Evolutionary conservation across 37 sponge, comb jelly and placozoan genomes (phyloP).

Genomic region (Haliclona indistincta): DNA sequence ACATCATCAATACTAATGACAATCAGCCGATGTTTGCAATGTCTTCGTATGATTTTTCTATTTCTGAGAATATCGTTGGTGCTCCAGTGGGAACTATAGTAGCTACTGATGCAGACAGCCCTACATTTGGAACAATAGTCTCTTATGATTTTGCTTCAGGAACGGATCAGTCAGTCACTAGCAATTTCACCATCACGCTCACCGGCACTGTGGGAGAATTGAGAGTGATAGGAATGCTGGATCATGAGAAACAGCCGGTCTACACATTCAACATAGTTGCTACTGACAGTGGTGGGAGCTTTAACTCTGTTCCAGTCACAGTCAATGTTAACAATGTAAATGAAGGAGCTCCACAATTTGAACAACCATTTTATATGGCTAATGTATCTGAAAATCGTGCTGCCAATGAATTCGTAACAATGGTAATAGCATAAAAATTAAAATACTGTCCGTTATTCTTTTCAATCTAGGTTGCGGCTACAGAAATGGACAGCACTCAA

Average conservation of each 20-base stretch:
- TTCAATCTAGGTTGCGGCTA: slow-evolving; percentile 31
- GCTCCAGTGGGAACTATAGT: slow-evolving; percentile 36
- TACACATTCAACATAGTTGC: slow-evolving; percentile 3
- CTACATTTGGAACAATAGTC: slow-evolving; percentile 26
- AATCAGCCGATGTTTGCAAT: slow-evolving; percentile 30
- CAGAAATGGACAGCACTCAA: slow-evolving; percentile 14
- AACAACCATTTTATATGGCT: slow-evolving; percentile 8
- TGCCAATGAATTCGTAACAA: background rate
- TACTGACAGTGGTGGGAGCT: slow-evolving; percentile 26
- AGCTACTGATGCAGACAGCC: slow-evolving; percentile 52
- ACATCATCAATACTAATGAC: slow-evolving; percentile 33
- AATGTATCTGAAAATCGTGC: slow-evolving; percentile 14
- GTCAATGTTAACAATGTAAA: slow-evolving; percentile 37
- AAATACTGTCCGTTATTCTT: background rate
- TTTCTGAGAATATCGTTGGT: slow-evolving; percentile 30
- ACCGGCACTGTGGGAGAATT: background rate
- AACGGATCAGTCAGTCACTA: background rate
- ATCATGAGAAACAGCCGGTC: background rate
- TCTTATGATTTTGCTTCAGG: background rate
- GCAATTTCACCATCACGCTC: background rate
- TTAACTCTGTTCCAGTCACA: slow-evolving; percentile 2
- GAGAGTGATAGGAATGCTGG: background rate
- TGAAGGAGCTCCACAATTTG: slow-evolving; percentile 36
- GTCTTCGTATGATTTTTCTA: slow-evolving; percentile 12
- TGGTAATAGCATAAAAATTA: background rate